Evolutionary conservation across 2,797 vertebrate genomes (phyloP).

Genomic region (Brachymystax lenok): DNA sequence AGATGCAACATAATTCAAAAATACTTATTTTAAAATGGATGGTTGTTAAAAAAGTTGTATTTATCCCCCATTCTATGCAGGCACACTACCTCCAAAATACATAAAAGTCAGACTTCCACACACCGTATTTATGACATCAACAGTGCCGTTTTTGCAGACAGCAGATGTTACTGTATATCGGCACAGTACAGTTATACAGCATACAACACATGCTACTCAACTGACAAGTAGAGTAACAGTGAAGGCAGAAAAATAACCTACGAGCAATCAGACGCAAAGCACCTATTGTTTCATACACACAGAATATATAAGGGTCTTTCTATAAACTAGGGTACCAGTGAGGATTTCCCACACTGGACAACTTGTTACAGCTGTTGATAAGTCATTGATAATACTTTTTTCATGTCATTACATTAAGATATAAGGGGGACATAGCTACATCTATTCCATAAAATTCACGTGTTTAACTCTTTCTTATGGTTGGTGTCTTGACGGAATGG

Average conservation of each 20-base stretch:
- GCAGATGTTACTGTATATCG: not conserved
- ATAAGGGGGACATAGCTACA: no score
- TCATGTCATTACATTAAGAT: no score
- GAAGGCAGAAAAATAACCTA: not conserved
- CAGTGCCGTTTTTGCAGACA: not conserved
- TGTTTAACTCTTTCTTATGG: no score
- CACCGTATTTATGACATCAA: not conserved
- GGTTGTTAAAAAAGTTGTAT: not conserved
- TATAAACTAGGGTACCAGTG: no score
- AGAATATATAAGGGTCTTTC: not conserved
- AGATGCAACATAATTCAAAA: conserved; percentile 8
- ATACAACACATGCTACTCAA: not conserved
- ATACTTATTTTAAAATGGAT: not conserved
- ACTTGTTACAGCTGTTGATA: no score
- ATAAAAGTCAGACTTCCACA: not conserved
- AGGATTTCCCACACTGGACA: no score
- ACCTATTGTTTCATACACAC: not conserved
- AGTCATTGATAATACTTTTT: no score
- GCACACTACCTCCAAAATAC: not conserved
- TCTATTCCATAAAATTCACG: no score
- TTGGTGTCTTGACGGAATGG: no score
- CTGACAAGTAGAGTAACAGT: not conserved
- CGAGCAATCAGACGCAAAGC: not conserved
- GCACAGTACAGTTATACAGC: no score
- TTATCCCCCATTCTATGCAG: not conserved